Conservation (phyloP, 2,888 invertebrate species). For the Drosophila siamana region DNA sequence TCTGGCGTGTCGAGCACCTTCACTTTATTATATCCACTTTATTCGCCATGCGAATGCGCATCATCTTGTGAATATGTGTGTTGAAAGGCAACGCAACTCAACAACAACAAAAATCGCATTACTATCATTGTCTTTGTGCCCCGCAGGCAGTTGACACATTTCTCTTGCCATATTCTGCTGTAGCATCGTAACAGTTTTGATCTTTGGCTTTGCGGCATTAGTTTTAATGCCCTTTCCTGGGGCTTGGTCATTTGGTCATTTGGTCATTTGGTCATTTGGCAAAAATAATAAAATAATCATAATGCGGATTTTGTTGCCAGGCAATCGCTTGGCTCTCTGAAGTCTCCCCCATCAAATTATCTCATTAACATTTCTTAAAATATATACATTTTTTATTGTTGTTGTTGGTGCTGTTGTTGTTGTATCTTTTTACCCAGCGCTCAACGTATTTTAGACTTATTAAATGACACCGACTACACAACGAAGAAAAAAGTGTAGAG, state of each 20-base stretch:
- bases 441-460: conserved; percentile 43
- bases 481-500: conserved; percentile 25
- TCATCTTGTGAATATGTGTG: conserved; percentile 13
- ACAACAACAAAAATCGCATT: conserved; percentile 23
- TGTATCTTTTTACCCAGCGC: not conserved
- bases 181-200: conserved; percentile 33
- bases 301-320: conserved; percentile 31
- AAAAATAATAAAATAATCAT: conserved; percentile 25
- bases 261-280: conserved; percentile 34
- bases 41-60: conserved; percentile 12
- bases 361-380: conserved; percentile 55
- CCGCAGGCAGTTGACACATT: conserved; percentile 44
- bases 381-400: conserved; percentile 17
- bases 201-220: conserved; percentile 37
- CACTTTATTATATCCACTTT: conserved; percentile 40
- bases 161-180: conserved; percentile 43
- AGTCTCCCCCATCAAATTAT: conserved; percentile 38
- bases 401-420: not conserved
- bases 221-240: conserved; percentile 60
- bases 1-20: conserved; percentile 66
- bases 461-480: conserved; percentile 59
- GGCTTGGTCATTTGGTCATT: conserved; percentile 29
- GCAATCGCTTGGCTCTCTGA: conserved; percentile 18
- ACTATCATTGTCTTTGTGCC: conserved; percentile 47
- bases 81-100: not conserved